Conservation (phyloP, 2,113 vertebrate genomes). For the Odocoileus virginianus region DNA sequence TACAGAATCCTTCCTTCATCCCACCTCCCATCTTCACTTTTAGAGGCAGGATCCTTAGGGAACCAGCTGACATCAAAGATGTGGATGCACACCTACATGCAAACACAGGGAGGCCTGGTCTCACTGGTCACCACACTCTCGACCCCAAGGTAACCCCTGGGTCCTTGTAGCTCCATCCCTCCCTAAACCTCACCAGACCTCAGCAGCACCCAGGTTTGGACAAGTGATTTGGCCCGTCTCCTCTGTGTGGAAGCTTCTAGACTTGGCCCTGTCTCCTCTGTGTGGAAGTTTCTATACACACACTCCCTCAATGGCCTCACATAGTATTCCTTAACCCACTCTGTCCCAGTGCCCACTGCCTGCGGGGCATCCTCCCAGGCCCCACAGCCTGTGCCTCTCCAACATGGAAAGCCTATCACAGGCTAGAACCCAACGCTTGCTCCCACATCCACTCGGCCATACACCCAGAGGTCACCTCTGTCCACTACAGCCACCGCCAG, state of each 20-base stretch:
- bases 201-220: not conserved
- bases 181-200: too few relatives aligned
- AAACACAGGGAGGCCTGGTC: not conserved
- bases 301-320: too few relatives aligned
- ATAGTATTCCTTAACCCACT: too few relatives aligned
- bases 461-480: not conserved
- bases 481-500: fast-evolving
- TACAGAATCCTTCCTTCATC: fast-evolving
- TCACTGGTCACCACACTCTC: fast-evolving
- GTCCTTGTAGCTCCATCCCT: not conserved
- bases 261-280: not conserved
- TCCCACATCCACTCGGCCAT: fast-evolving
- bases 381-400: not conserved
- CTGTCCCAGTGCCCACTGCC: fast-evolving
- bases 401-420: not conserved
- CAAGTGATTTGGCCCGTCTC: not conserved
- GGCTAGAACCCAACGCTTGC: fast-evolving
- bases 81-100: fast-evolving
- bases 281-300: not conserved
- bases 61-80: not conserved
- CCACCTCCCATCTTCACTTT: not conserved
- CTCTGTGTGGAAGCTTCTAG: not conserved
- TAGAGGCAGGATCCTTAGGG: not conserved
- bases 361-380: fast-evolving
- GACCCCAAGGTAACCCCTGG: not conserved